phyloP scores from a whole-genome alignment of 2,888 invertebrate species.

The Oxyscelio sp. region DNA sequence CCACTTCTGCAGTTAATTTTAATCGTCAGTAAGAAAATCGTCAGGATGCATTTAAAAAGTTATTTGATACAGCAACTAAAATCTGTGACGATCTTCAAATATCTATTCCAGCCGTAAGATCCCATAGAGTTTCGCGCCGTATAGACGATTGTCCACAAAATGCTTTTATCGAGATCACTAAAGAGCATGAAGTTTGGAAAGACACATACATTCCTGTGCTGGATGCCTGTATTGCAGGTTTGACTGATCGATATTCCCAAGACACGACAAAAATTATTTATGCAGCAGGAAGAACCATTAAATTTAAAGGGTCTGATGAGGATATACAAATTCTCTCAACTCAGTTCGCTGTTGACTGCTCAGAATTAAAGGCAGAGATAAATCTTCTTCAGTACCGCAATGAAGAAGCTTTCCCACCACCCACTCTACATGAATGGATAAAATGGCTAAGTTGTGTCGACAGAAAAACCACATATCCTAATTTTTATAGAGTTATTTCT shows the following conservation, averaged over 20 bases:
- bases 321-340: constrained; percentile 21
- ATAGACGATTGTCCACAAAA: constrained; percentile 32
- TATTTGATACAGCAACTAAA: constrained; percentile 23
- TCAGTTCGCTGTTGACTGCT: constrained; percentile 23
- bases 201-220: constrained; percentile 33
- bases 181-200: constrained; percentile 40
- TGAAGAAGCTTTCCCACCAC: constrained; percentile 11
- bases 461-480: constrained; percentile 19
- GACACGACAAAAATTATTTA: constrained; percentile 29
- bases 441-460: constrained; percentile 18
- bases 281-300: constrained; percentile 34
- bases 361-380: constrained; percentile 29
- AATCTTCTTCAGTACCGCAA: constrained; percentile 21
- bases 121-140: constrained; percentile 17
- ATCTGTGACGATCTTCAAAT: constrained; percentile 28
- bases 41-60: constrained; percentile 1
- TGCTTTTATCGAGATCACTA: constrained; percentile 31
- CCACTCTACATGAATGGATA: constrained; percentile 19
- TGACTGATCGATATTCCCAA: constrained; percentile 25
- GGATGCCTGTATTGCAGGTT: constrained; percentile 25
- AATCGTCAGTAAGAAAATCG: constrained; percentile 28
- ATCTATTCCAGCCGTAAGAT: constrained; percentile 12
- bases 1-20: constrained; percentile 32
- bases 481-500: constrained; percentile 13
- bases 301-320: constrained; percentile 22